A percentile compares a stretch with the other conserved stretches of the same genome.
These are phyloP conservation scores for Morus bassanus DNA, from an alignment of 2,797 vertebrate species.

Conservation along the genomic window DNA sequence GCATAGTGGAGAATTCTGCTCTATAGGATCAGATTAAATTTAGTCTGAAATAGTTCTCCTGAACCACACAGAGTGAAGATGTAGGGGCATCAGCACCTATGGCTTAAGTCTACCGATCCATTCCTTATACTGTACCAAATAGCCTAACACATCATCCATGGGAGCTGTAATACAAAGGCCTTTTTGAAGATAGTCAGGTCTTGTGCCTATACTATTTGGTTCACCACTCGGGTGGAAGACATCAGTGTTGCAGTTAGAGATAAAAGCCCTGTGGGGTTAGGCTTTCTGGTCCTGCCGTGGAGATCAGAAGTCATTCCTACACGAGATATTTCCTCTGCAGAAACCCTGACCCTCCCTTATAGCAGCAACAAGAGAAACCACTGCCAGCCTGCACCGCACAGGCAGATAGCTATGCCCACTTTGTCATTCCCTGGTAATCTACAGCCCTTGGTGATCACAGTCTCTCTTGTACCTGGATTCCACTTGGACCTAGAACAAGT, in stretches of 20 bases:
- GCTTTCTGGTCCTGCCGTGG: neutral
- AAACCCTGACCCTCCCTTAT: neutral
- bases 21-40: neutral
- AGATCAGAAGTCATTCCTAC: neutral
- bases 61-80: neutral
- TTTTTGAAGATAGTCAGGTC: neutral
- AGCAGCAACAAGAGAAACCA: neutral
- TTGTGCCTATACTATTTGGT: neutral
- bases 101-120: neutral
- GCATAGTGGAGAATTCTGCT: neutral
- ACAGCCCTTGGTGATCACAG: neutral
- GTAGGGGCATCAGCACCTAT: neutral
- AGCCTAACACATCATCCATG: neutral
- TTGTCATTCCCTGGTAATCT: neutral
- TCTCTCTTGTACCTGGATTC: neutral
- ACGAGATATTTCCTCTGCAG: neutral
- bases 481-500: neutral
- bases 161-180: neutral
- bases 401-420: neutral
- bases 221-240: neutral
- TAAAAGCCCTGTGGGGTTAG: neutral
- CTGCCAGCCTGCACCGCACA: neutral
- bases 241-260: neutral
- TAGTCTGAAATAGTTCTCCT: neutral
- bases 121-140: neutral